Base-by-base conservation (phyloP, 2,113 vertebrate species). In the Nansenia antarctica region DNA sequence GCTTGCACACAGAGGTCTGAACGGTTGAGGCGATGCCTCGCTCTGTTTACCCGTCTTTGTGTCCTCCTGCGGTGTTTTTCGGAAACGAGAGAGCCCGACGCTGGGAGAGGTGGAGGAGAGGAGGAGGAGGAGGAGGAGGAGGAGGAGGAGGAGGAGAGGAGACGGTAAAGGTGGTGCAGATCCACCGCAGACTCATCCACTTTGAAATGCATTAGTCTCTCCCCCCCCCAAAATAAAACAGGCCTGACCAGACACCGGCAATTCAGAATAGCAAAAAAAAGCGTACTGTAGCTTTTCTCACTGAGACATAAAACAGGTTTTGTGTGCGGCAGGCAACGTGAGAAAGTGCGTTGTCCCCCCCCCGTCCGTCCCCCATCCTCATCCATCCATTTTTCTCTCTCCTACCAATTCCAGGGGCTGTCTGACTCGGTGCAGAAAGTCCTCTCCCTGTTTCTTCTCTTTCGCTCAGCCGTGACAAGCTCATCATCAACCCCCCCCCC, bases 11-110 rank as follows among this genome's bases (percentile, higher is more conserved):
- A 69, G 78, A 57, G 80, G 68, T 70, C 72, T 74, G 75, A 79
- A 75, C 74, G 63, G 76, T 63, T 69, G 59, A 77, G 75, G 74
- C 74, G 82, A 85, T 79, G 81, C 83, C 73, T 86, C 15, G 6
- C 65, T 84, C 80, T 67, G 76, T 80, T 75, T 65, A 26, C 29
- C 27, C 15, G 30, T 35, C n/a, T 53, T 15, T 73, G 81, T 78
- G 53, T 49, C 79, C 78, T 47, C 61, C 65, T 31, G 65, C n/a
- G n/a, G n/a, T n/a, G n/a, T n/a, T 75, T 78, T 85, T 75, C 79
- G 67, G 76, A 69, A 84, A 74, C 61, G 67, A n/a, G 57, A 24
- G 35, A 9, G 8, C 9, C 9, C 37, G 5, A 42, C 37, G 15
- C 9, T 42, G 15, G 9, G 5, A 42, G 15, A 42, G 37, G 24